phyloP scores from a whole-genome alignment of 2,113 vertebrate genomes.

The Gallinago media region DNA sequence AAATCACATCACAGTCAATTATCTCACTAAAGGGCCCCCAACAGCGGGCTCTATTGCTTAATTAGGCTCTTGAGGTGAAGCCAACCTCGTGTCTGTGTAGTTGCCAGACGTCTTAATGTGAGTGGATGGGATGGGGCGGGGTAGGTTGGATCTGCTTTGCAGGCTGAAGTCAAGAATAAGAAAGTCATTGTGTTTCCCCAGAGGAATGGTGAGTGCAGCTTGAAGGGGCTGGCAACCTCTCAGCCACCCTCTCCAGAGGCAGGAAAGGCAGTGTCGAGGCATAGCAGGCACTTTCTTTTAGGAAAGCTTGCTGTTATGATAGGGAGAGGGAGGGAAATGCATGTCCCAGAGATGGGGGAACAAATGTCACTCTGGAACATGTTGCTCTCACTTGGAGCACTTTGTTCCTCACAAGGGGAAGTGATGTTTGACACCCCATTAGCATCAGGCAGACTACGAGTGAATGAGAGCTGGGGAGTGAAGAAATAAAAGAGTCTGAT shows the following conservation, averaged over 20 bases:
- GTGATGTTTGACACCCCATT: neutral
- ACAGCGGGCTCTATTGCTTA: conserved; percentile 20
- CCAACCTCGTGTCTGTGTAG: neutral
- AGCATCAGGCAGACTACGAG: neutral
- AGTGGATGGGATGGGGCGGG: neutral
- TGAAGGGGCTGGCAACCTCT: neutral
- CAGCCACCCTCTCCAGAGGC: neutral
- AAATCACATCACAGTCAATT: conserved; percentile 43
- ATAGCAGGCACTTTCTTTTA: neutral
- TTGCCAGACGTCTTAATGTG: neutral
- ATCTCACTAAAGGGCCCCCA: conserved; percentile 20
- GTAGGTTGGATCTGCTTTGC: neutral
- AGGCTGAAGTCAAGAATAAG: neutral
- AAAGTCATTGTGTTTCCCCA: neutral
- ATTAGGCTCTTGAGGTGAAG: conserved; percentile 53
- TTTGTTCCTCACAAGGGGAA: neutral
- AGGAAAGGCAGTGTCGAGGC: neutral
- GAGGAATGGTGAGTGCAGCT: neutral
- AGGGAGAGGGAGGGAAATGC: neutral
- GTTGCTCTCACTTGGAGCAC: neutral
- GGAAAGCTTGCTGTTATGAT: neutral
- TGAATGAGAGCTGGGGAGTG: neutral
- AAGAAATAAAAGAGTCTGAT: neutral
- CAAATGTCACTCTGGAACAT: neutral
- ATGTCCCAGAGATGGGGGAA: neutral